Evolutionary conservation across 2,888 invertebrate genomes (phyloP), one percentile per base, ranked within the genome.

Genomic region (Willowsia nigromaculata): DNA sequence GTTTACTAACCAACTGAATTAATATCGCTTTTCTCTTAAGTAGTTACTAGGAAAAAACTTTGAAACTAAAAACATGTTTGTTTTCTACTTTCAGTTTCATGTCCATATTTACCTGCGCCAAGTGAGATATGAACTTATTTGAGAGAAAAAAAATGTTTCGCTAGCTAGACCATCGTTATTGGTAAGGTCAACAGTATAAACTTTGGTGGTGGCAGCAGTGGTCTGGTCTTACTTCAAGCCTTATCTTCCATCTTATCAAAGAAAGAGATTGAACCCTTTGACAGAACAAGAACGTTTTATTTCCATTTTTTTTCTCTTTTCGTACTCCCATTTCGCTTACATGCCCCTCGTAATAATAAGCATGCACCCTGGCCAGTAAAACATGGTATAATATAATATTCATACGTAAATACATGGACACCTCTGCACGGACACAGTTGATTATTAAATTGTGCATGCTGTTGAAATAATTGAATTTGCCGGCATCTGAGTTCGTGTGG

Each of bases 401-500:
- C 43, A n/a, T 65, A 65, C 37, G 15, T 33, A 65, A 65, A 65
- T 65, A 9, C 56, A 56, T 25, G 22, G 9, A 56, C 22, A 56
- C 56, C 56, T 50, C 15, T 43, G n/a, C 13, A 43, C 18, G 56
- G 22, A 22, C 22, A 56, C 15, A 22, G 18, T 65, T 87, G 74
- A 76, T 90, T 91, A 90, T 90, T 90, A 91, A 88, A 91, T 91
- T 85, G 91, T 90, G 85, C 90, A 91, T 78, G 83, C 86, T 81
- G 89, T 90, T 90, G 90, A 85, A 88, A 90, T 91, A 91, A 91
- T 89, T 91, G 89, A 91, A 90, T 91, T 76, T 85, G 62, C 81
- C 85, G 76, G 83, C 83, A 89, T 90, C 86, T 86, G 68, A 53
- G 22, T 30, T 33, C 6, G 47, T 81, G 53, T n/a, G 13, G 37